Percentiles rank a stretch among this genome's conserved stretches.
Evolutionary conservation across 2,797 vertebrate species (phyloP).

Genomic region (Scolopax rusticola): DNA sequence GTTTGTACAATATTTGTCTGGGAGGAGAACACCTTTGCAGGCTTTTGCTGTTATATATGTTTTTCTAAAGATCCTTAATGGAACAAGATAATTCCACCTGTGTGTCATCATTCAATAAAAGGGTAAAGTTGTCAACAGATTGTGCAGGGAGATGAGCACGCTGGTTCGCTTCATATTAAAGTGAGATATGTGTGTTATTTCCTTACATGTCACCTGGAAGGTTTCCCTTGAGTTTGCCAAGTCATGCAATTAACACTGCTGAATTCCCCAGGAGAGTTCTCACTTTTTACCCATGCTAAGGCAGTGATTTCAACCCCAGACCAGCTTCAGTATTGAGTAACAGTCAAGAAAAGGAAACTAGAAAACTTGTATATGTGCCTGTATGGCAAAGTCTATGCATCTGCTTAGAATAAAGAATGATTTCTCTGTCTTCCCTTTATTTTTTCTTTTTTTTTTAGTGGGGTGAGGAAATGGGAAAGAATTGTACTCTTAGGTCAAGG

Average conservation of each 20-base stretch:
- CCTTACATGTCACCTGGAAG: conserved; percentile 51
- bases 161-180: conserved; percentile 18
- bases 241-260: conserved; percentile 38
- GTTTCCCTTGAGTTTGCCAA: conserved; percentile 39
- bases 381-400: not conserved
- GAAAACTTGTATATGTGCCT: not conserved
- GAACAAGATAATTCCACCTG: conserved; percentile 37
- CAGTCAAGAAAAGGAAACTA: not conserved
- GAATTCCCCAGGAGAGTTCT: not conserved
- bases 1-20: conserved; percentile 19
- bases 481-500: conserved; percentile 53
- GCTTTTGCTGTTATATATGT: not conserved
- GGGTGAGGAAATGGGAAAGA: not conserved
- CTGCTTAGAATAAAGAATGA: conserved; percentile 4
- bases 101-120: not conserved
- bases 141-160: not conserved
- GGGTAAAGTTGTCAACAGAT: conserved; percentile 23
- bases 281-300: not conserved
- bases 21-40: not conserved
- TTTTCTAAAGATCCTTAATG: conserved; percentile 29
- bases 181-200: conserved; percentile 57
- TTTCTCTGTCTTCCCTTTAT: conserved; percentile 3
- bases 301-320: not conserved
- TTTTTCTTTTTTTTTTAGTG: not conserved
- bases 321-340: not conserved